Evolutionary conservation across 2,113 vertebrate species (phyloP), one percentile per base, ranked within the genome.

Genomic region (Pongo abelii): DNA sequence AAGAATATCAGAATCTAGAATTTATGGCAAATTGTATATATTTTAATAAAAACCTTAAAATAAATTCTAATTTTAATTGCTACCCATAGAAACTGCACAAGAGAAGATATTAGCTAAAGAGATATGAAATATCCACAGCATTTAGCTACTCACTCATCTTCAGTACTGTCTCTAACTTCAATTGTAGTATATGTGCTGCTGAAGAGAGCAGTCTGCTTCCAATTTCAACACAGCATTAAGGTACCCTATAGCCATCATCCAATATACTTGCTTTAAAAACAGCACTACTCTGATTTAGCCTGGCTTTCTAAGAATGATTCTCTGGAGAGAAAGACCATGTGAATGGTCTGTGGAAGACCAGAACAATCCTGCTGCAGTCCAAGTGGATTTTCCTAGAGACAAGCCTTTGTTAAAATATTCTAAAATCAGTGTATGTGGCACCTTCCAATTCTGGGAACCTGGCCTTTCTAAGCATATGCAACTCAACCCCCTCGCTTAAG

Each of bases 1-100:
- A 93, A 52, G 48, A 85, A 94, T 30, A 87, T 48, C 16, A 86
- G 81, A 95, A 95, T 84, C 20, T 50, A 94, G 57, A 87, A 84
- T 52, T 67, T 59, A 91, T 35, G 84, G 35, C 4, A 12, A 93
- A 95, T 48, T 84, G 7, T 43, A 14, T 67, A 35, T 69, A 13
- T 40, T 72, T 93, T 64, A 70, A 81, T 78, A 72, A 88, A 75
- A 75, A 87, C 32, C 23, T 3, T 6, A 18, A 80, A 64, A 46
- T 50, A n/a, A 84, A 61, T 38, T 92, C 59, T 69, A 35, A 84
- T 81, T 88, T 92, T 96, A 75, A 92, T 23, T 74, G 46, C 61
- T 86, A 94, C 23, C 77, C 78, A 86, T 0, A 94, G 52, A 93
- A 93, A 96, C 46, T 70, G 38, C 70, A 86, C 46, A 23, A 89